These are phyloP conservation scores for Microcebus murinus DNA, from an alignment of 2,113 vertebrate species.

Conservation along the genomic window DNA sequence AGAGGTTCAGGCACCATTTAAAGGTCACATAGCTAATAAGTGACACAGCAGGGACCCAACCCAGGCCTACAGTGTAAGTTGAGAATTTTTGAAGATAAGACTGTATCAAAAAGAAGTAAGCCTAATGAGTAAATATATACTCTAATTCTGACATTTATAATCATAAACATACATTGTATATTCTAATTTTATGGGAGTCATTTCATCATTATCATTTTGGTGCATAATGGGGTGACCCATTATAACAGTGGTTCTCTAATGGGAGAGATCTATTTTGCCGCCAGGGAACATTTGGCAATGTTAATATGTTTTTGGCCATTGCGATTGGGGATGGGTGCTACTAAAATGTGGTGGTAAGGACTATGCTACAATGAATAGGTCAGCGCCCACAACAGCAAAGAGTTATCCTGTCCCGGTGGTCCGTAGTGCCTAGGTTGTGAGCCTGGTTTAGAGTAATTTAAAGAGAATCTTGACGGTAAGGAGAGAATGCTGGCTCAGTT, in stretches of 20 bases:
- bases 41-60: not conserved
- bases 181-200: not conserved
- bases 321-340: rapidly evolving
- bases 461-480: not conserved
- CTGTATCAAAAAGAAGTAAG: not conserved
- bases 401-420: too few relatives aligned
- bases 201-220: not conserved
- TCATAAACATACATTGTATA: not conserved
- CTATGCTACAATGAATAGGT: not conserved
- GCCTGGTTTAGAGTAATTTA: not conserved
- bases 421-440: not conserved
- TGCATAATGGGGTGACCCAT: not conserved
- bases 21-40: not conserved
- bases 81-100: not conserved
- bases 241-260: not conserved
- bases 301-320: not conserved
- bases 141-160: not conserved
- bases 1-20: not conserved
- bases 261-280: rapidly evolving
- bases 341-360: too few relatives aligned
- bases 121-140: not conserved
- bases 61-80: not conserved
- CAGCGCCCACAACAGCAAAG: rapidly evolving
- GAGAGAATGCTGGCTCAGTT: not conserved
- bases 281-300: not conserved